Base-by-base conservation (phyloP, 1,140 invertebrate species). In the Cylas formicarius region DNA sequence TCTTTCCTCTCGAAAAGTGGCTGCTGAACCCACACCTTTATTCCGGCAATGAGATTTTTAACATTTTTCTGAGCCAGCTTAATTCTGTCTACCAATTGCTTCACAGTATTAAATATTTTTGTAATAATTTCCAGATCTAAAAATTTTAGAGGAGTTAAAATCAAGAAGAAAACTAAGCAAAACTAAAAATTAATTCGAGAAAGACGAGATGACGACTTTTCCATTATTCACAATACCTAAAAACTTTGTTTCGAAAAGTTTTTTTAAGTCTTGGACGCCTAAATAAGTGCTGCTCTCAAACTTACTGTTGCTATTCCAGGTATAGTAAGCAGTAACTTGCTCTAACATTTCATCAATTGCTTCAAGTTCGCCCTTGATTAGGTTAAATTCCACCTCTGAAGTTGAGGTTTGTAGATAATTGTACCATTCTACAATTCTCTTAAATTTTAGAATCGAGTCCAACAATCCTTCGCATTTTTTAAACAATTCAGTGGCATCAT, bases 1-100 rank as follows among this genome's bases (percentile, higher is more conserved):
- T 82, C 77, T 56, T 67, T 73, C 4, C 82, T 62, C 49, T 80
- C 75, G 61, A 83, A 81, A 14, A 90, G 62, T 11, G 86, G 81
- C 16, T 67, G 52, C 52, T 77, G 72, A 2, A 75, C 77, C 86
- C 85, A 90, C 0, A 66, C 61, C 7, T 76, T 72, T 42, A 87
- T 80, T 1, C 77, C 64, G 9, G 68, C 67, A 11, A 73, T 53
- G 0, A 78, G 65, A 62, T 47, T 72, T 58, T 65, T 82, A 73
- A 54, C 78, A 48, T 77, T 77, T 23, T 73, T 67, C 63, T 86
- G 83, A 4, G 81, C 72, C 28, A 76, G 72, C 41, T 77, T 65
- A 1, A 87, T 77, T 26, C 81, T 63, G 26, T 73, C 64, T 59
- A 82, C 76, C 9, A 87, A 61, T 48, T 74, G 65, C 33, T 73